Evolutionary conservation across 2,113 vertebrate species (phyloP).

Genomic region (Pholis gunnellus): DNA sequence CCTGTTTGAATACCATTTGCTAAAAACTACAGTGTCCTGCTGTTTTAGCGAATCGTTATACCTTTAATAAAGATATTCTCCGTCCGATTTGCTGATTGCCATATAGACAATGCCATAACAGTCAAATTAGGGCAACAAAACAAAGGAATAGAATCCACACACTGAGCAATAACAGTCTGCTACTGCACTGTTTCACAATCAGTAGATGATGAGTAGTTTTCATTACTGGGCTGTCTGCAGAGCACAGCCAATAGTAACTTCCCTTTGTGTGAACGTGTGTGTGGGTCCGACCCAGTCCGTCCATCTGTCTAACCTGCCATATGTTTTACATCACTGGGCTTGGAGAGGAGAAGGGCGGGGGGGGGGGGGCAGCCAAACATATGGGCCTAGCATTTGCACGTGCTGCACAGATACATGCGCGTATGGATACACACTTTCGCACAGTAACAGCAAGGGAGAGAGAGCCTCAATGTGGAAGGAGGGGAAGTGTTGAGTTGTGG

Average conservation of each 20-base stretch:
- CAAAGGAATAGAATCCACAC: not conserved
- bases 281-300: conserved; percentile 30
- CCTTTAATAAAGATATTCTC: not conserved
- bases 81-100: not conserved
- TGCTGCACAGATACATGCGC: conserved; percentile 34
- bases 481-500: conserved; percentile 31
- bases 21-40: not conserved
- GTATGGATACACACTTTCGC: not conserved
- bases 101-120: not conserved
- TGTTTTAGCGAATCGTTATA: not conserved
- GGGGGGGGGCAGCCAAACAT: conserved; percentile 43
- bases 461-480: not conserved
- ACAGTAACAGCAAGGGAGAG: not conserved
- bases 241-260: conserved; percentile 50
- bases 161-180: conserved; percentile 1
- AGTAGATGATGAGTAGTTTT: conserved; percentile 64
- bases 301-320: conserved; percentile 64
- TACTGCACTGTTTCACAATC: conserved; percentile 54
- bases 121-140: not conserved
- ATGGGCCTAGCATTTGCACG: conserved; percentile 30
- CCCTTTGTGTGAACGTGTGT: not conserved
- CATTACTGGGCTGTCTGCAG: conserved; percentile 58
- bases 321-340: conserved; percentile 72
- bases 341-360: conserved; percentile 9
- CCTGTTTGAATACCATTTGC: not conserved